Evolutionary conservation across 37 sponge, comb jelly and placozoan species (phyloP).

Genomic region (Agelas oroides): DNA sequence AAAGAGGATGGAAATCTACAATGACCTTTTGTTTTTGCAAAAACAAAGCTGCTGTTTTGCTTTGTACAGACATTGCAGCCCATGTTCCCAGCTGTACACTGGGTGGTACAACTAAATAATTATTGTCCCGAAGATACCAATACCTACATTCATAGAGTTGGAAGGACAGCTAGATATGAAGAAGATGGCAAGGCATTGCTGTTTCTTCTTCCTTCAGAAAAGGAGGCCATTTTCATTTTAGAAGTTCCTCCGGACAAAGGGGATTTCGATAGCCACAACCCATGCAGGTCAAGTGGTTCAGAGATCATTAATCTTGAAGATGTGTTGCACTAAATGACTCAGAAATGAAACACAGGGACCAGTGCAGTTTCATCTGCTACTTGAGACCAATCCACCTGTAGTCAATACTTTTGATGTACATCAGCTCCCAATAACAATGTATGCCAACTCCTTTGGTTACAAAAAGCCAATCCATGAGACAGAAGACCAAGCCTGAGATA

Average conservation of each 20-base stretch:
- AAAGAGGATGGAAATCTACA: constrained; percentile 89
- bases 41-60: constrained; percentile 80
- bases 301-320: constrained; percentile 60
- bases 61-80: constrained; percentile 97
- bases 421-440: constrained; percentile 86
- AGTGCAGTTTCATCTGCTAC: constrained; percentile 73
- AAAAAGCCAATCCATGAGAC: constrained; percentile 77
- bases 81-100: constrained; percentile 93
- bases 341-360: constrained; percentile 90
- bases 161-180: constrained; percentile 94
- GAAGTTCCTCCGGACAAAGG: constrained; percentile 58
- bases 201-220: constrained; percentile 85
- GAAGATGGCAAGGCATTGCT: constrained; percentile 93
- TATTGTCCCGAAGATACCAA: constrained; percentile 96
- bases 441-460: constrained; percentile 91
- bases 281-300: constrained; percentile 74
- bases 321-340: constrained; percentile 84
- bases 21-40: constrained; percentile 90
- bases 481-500: not conserved
- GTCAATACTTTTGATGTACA: constrained; percentile 82
- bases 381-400: constrained; percentile 89
- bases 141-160: constrained; percentile 96
- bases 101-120: constrained; percentile 97
- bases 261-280: constrained; percentile 70
- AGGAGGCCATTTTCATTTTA: constrained; percentile 72